These are phyloP conservation scores for Thalassophryne amazonica DNA, from an alignment of 2,797 vertebrate genomes.

Conservation along the genomic window DNA sequence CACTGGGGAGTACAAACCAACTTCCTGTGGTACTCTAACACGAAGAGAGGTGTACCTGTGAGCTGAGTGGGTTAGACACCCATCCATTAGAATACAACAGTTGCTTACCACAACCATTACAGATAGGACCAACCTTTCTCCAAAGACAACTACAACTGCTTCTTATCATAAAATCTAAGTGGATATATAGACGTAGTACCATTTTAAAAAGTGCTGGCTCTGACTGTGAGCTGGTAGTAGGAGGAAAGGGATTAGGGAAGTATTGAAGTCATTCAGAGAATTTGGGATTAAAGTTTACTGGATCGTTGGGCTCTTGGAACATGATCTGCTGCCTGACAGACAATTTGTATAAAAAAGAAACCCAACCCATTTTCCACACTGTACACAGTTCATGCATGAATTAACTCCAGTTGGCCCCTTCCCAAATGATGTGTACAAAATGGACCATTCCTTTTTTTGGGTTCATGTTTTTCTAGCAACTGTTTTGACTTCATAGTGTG, in stretches of 20 bases:
- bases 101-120: constrained; percentile 36
- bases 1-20: constrained; percentile 97
- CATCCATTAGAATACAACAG: constrained; percentile 27
- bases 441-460: constrained; percentile 37
- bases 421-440: constrained; percentile 72
- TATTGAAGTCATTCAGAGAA: constrained; percentile 82
- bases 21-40: constrained; percentile 93
- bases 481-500: constrained; percentile 43
- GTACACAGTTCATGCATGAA: constrained; percentile 91
- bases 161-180: constrained; percentile 31
- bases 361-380: constrained; percentile 86
- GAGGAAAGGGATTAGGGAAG: constrained; percentile 62
- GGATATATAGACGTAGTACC: constrained; percentile 42
- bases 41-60: constrained; percentile 99
- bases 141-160: constrained; percentile 58
- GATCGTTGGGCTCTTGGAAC: constrained; percentile 84
- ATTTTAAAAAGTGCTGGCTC: constrained; percentile 53
- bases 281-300: constrained; percentile 83
- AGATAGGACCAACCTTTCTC: constrained; percentile 51
- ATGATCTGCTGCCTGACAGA: constrained; percentile 86
- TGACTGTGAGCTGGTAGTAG: constrained; percentile 41
- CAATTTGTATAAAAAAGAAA: constrained; percentile 89
- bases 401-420: constrained; percentile 30
- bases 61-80: constrained; percentile 48
- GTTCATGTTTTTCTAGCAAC: constrained; percentile 42